These are phyloP conservation scores for Diuraphis noxia DNA, from an alignment of 1,140 invertebrate genomes.

Conservation along the genomic window DNA sequence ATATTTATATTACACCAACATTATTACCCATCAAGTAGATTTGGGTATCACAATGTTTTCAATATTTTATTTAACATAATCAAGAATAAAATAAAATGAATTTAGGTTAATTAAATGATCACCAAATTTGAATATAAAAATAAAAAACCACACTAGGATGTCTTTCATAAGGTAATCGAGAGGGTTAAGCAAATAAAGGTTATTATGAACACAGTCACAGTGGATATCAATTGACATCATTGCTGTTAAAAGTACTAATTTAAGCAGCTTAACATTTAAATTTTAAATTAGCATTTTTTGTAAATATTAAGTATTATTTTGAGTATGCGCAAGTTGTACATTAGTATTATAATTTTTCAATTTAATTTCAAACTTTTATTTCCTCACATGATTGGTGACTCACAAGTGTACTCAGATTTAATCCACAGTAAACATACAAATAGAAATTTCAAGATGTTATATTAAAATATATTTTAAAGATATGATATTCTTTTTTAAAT, in stretches of 20 bases:
- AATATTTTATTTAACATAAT: background rate
- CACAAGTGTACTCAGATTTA: background rate
- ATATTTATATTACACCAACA: background rate
- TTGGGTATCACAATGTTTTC: background rate
- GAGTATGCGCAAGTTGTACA: too few relatives aligned
- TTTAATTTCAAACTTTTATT: background rate
- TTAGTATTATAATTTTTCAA: background rate
- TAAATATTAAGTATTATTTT: too few relatives aligned
- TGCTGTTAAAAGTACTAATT: too few relatives aligned
- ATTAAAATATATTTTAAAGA: background rate
- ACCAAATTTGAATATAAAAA: background rate
- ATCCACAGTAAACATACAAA: background rate
- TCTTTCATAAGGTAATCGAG: too few relatives aligned
- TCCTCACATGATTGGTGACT: too few relatives aligned
- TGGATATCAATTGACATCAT: background rate
- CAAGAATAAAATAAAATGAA: background rate
- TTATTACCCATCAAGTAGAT: background rate
- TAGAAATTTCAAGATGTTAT: background rate
- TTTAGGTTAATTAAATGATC: background rate
- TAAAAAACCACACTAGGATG: too few relatives aligned
- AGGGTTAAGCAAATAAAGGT: too few relatives aligned
- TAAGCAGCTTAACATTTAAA: too few relatives aligned
- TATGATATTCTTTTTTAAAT: too few relatives aligned
- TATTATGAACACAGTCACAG: background rate
- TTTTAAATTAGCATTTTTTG: too few relatives aligned